These are phyloP conservation scores for Arrhamphus sclerolepis DNA, from an alignment of 2,797 vertebrate species.

Conservation along the genomic window DNA sequence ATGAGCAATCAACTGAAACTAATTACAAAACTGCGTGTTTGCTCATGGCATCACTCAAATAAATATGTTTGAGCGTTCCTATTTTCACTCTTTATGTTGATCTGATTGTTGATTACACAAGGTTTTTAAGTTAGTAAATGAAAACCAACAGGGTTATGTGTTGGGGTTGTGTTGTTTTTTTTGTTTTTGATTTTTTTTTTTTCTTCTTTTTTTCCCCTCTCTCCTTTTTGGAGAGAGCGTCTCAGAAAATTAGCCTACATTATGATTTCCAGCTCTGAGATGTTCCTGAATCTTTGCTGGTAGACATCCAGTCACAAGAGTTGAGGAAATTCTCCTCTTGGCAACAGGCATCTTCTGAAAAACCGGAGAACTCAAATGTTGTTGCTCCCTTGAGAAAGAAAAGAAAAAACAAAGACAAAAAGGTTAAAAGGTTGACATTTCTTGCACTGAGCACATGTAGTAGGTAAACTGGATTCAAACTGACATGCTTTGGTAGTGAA, in stretches of 20 bases:
- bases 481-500: no score
- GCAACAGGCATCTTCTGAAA: slow-evolving; percentile 78
- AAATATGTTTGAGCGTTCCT: slow-evolving; percentile 69
- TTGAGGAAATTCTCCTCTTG: slow-evolving; percentile 77
- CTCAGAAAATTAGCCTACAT: slow-evolving; percentile 70
- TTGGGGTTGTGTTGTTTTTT: slow-evolving; percentile 32
- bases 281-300: slow-evolving; percentile 79
- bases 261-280: slow-evolving; percentile 74
- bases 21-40: slow-evolving; percentile 82
- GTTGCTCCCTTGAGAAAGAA: slow-evolving; percentile 88
- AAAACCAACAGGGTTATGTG: slow-evolving; percentile 82
- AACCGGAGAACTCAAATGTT: slow-evolving; percentile 90
- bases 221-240: slow-evolving; percentile 27
- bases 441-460: no score
- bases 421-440: neutral
- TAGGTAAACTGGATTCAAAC: no score
- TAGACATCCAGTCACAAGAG: slow-evolving; percentile 84
- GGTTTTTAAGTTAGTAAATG: slow-evolving; percentile 74
- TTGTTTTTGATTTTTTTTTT: no score
- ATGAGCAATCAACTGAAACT: slow-evolving; percentile 86
- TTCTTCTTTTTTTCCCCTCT: no score
- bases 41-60: slow-evolving; percentile 85
- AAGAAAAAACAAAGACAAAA: slow-evolving; percentile 20
- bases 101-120: slow-evolving; percentile 82
- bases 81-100: slow-evolving; percentile 79